Conservation (phyloP, 2,888 invertebrate species). For the Elegia similella region DNA sequence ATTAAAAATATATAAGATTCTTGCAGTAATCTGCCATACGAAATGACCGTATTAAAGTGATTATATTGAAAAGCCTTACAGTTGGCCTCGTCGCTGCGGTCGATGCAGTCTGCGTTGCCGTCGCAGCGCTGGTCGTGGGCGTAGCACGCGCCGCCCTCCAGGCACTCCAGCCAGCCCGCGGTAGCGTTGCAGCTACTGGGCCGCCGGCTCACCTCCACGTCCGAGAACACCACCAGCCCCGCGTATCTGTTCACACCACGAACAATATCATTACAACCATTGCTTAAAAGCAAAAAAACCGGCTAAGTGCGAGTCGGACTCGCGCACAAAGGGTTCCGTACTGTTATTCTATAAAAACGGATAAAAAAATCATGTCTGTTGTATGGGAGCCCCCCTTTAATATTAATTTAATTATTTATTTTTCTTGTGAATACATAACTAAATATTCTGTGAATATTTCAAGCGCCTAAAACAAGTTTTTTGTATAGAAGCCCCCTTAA, state of each 20-base stretch:
- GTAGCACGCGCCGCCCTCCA: conserved; percentile 91
- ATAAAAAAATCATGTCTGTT: no score
- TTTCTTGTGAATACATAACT: no score
- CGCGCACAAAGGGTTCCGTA: no score
- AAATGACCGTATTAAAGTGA: no score
- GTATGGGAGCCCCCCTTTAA: no score
- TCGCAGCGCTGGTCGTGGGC: conserved; percentile 88
- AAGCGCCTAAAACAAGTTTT: no score
- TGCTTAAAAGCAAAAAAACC: neutral
- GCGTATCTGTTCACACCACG: conserved; percentile 76
- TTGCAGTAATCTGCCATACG: no score
- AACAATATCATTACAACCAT: neutral
- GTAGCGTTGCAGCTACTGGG: conserved; percentile 86
- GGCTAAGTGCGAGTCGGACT: neutral
- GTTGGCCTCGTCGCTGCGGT: conserved; percentile 91
- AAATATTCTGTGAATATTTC: no score
- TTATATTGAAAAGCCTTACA: conserved; percentile 82
- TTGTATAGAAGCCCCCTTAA: no score
- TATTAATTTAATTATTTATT: no score
- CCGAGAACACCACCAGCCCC: conserved; percentile 94
- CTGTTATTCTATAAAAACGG: no score
- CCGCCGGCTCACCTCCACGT: conserved; percentile 88
- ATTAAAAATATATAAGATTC: no score
- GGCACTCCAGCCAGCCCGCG: conserved; percentile 89
- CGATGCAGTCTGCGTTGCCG: conserved; percentile 88